Evolutionary conservation across 2,797 vertebrate species (phyloP).

Genomic region (Melanotaenia parkinsoni): DNA sequence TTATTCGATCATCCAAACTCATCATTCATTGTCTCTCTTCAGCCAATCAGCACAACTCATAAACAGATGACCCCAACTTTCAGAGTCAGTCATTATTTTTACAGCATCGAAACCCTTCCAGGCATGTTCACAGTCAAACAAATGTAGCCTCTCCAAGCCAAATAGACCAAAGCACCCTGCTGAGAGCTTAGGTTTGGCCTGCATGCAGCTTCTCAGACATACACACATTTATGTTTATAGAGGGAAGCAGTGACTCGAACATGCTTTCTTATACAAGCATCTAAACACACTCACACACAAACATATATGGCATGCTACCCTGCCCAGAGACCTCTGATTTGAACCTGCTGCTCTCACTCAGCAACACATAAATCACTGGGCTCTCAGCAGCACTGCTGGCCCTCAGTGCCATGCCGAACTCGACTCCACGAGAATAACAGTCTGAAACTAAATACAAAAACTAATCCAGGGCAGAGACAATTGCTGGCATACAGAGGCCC

Average conservation of each 20-base stretch:
- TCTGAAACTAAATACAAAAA: conserved; percentile 81
- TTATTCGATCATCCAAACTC: conserved; percentile 34
- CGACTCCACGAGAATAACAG: conserved; percentile 83
- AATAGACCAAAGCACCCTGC: conserved; percentile 67
- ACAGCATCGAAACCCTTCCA: conserved; percentile 55
- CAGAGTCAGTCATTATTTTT: conserved; percentile 58
- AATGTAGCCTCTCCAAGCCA: conserved; percentile 67
- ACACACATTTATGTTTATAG: conserved; percentile 56
- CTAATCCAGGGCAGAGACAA: conserved; percentile 83
- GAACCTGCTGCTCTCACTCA: conserved; percentile 88
- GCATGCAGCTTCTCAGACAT: conserved; percentile 42
- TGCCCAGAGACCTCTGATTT: conserved; percentile 80
- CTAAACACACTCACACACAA: conserved; percentile 51
- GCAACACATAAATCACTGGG: conserved; percentile 83
- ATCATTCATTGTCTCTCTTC: conserved; percentile 26
- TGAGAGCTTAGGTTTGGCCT: conserved; percentile 58
- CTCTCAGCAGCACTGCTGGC: conserved; percentile 74
- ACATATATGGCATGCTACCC: conserved; percentile 60
- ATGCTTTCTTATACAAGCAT: conserved; percentile 44
- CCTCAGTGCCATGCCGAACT: conserved; percentile 79
- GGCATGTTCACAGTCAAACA: conserved; percentile 60
- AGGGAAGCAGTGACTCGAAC: conserved; percentile 43
- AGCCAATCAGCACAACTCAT: conserved; percentile 45
- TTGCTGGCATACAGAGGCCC: conserved; percentile 75
- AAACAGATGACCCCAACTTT: conserved; percentile 46